These are phyloP conservation scores for Stegodyphus mimosarum DNA, from an alignment of 1,140 invertebrate genomes.

Conservation along the genomic window DNA sequence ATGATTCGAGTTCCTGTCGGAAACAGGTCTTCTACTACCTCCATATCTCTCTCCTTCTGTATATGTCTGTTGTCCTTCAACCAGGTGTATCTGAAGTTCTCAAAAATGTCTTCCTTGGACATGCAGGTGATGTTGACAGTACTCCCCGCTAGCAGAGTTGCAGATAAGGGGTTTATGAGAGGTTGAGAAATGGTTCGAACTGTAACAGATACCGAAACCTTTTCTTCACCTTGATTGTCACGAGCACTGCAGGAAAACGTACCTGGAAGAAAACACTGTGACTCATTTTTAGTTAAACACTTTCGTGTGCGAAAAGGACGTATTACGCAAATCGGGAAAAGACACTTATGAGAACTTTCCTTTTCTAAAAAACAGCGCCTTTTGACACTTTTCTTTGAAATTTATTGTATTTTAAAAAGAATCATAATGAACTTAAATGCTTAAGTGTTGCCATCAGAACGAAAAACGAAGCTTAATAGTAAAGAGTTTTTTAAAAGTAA, in stretches of 20 bases:
- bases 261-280: neutral
- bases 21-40: constrained; percentile 62
- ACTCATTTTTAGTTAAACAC: no score
- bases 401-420: no score
- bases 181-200: constrained; percentile 7
- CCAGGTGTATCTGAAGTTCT: constrained; percentile 59
- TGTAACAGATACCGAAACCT: constrained; percentile 13
- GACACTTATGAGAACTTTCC: no score
- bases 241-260: constrained; percentile 7
- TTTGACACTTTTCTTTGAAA: no score
- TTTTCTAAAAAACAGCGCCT: no score
- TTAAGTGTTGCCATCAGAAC: no score
- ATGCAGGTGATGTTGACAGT: constrained; percentile 57
- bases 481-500: no score
- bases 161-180: constrained; percentile 42
- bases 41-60: constrained; percentile 15
- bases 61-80: constrained; percentile 48
- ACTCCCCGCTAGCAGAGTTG: constrained; percentile 27
- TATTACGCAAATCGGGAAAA: no score
- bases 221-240: neutral
- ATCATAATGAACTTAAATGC: no score
- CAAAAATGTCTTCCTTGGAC: constrained; percentile 5
- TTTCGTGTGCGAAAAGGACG: no score
- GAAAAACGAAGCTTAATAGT: no score
- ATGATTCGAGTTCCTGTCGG: constrained; percentile 58